Percentiles rank a stretch among this genome's conserved stretches.
phyloP scores from a whole-genome alignment of 2,113 vertebrate genomes.

The Hystrix brachyura region DNA sequence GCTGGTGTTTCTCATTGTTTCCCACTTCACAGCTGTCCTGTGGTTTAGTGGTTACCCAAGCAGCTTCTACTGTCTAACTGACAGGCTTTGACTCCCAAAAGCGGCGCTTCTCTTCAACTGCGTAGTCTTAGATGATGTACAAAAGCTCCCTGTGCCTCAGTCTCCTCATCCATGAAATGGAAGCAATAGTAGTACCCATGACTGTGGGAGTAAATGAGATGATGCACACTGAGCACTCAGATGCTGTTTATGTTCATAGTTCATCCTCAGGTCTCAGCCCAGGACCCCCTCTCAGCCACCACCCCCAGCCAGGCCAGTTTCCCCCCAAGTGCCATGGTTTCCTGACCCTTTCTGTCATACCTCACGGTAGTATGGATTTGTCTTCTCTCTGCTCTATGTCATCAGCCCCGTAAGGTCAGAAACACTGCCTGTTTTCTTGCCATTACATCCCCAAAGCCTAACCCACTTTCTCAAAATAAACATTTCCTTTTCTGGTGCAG shows the following conservation, averaged over 20 bases:
- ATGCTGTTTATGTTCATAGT: rapidly evolving
- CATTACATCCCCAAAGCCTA: background rate
- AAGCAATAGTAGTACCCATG: rapidly evolving
- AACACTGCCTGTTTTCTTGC: background rate
- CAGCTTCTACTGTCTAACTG: background rate
- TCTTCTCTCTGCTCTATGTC: background rate
- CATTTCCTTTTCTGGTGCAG: background rate
- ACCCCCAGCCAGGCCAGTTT: background rate
- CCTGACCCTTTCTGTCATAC: background rate
- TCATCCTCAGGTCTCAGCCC: background rate
- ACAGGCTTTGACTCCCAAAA: background rate
- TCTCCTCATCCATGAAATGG: background rate
- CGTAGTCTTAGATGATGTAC: background rate
- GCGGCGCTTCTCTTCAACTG: background rate
- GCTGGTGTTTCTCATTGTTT: background rate
- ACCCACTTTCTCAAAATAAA: constrained; percentile 39
- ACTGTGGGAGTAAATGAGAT: background rate
- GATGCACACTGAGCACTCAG: rapidly evolving
- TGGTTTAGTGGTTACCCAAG: background rate
- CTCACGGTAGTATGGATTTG: rapidly evolving
- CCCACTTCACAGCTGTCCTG: background rate
- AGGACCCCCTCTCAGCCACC: background rate
- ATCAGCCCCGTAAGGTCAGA: background rate
- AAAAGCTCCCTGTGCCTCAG: background rate
- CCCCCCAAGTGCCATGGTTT: rapidly evolving